Conservation (phyloP, 2,797 vertebrate genomes). For the Adelosebastes latens region DNA sequence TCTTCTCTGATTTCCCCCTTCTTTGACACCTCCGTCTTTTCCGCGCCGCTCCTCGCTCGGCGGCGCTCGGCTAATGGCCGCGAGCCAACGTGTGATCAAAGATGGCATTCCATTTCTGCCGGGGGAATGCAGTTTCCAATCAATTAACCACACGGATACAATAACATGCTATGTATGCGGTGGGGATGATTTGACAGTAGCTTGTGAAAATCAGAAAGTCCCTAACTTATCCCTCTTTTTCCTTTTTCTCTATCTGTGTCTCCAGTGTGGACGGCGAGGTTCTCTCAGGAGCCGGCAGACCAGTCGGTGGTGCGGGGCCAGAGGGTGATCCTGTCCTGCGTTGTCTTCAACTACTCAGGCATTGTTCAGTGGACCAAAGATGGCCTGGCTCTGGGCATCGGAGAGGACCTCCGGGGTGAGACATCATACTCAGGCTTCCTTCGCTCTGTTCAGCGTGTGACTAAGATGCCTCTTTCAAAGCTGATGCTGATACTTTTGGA, state of each 20-base stretch:
- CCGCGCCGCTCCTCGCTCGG: background rate
- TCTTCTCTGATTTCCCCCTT: constrained; percentile 20
- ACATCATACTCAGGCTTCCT: constrained; percentile 34
- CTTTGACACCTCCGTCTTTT: constrained; percentile 48
- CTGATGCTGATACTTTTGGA: constrained; percentile 51
- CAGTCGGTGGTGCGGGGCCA: constrained; percentile 94
- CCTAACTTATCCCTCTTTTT: constrained; percentile 23
- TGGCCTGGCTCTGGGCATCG: constrained; percentile 93
- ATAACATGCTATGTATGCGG: background rate
- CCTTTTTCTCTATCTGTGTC: background rate
- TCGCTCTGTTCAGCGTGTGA: constrained; percentile 25
- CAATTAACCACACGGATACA: constrained; percentile 44
- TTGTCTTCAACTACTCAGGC: constrained; percentile 95
- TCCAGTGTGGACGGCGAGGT: constrained; percentile 86
- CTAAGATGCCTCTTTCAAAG: constrained; percentile 20
- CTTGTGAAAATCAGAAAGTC: constrained; percentile 21
- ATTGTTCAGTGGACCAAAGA: constrained; percentile 99
- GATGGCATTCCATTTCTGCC: constrained; percentile 34
- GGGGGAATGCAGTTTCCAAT: constrained; percentile 40
- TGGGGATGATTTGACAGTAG: constrained; percentile 3
- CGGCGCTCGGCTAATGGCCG: constrained; percentile 17
- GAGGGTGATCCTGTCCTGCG: constrained; percentile 89
- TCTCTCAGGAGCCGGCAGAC: constrained; percentile 95
- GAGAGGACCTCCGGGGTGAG: constrained; percentile 92
- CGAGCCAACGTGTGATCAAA: constrained; percentile 54